Percentiles rank a stretch among this genome's conserved stretches.
Conservation (phyloP, 2,888 invertebrate genomes). For the Anorthoa munda region DNA sequence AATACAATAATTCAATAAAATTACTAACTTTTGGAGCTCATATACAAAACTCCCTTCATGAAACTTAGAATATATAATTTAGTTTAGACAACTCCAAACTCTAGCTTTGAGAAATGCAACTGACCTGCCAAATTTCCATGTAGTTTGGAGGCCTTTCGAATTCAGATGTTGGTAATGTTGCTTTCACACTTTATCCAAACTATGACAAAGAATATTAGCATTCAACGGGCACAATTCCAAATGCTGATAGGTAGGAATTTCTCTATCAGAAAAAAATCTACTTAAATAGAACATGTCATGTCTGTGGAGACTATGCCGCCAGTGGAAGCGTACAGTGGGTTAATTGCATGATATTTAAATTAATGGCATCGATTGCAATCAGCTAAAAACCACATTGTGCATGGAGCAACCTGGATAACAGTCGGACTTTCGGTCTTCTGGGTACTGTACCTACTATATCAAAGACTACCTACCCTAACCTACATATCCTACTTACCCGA, state of each 20-base stretch:
- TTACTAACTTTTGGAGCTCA: not conserved
- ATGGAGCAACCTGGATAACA: too few species aligned
- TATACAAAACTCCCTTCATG: not conserved
- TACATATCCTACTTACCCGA: too few species aligned
- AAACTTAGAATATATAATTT: constrained; percentile 26
- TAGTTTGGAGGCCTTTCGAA: constrained; percentile 54
- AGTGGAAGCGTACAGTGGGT: too few species aligned
- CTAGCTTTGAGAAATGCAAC: constrained; percentile 44
- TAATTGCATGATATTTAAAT: too few species aligned
- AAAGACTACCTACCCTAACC: too few species aligned
- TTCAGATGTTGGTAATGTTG: constrained; percentile 46
- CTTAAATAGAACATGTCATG: too few species aligned
- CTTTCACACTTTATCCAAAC: constrained; percentile 33
- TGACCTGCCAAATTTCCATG: constrained; percentile 62
- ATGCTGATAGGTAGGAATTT: constrained; percentile 13
- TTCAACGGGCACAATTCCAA: constrained; percentile 47
- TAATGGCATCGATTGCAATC: too few species aligned
- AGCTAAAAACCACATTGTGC: too few species aligned
- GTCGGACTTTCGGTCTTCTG: too few species aligned
- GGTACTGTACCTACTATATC: too few species aligned
- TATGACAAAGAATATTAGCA: constrained; percentile 56
- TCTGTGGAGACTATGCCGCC: too few species aligned
- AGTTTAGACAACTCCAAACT: constrained; percentile 28
- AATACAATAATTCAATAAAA: not conserved
- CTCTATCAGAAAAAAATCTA: constrained; percentile 23